phyloP scores from a whole-genome alignment of 2,797 vertebrate species.

The Peromyscus nudipes region DNA sequence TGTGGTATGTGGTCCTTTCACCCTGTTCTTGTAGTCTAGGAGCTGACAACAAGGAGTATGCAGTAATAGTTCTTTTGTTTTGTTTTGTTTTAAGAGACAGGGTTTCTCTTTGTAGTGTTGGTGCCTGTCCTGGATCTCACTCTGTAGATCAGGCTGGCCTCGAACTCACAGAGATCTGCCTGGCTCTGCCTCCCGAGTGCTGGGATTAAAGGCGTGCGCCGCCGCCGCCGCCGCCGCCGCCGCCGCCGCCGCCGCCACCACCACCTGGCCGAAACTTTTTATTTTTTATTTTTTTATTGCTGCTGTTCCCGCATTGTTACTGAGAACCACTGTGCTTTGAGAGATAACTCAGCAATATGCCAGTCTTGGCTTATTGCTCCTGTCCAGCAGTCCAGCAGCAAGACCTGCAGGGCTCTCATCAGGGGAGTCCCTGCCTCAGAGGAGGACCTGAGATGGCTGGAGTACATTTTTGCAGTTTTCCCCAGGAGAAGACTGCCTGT shows the following conservation, averaged over 20 bases:
- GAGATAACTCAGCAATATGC: constrained; percentile 14
- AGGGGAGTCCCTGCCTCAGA: neutral
- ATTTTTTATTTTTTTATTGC: neutral
- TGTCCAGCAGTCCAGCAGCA: neutral
- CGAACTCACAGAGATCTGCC: too few species aligned
- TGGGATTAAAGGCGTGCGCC: too few species aligned
- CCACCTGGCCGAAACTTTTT: too few species aligned
- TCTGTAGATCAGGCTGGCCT: too few species aligned
- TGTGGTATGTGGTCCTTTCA: neutral
- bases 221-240: too few species aligned
- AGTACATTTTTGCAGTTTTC: neutral
- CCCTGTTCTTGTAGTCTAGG: neutral
- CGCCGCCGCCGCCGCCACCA: too few species aligned
- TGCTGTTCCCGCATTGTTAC: neutral
- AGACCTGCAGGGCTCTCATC: neutral
- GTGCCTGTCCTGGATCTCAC: too few species aligned
- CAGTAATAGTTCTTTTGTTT: neutral
- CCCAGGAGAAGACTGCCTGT: neutral
- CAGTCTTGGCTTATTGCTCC: neutral
- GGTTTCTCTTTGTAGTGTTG: too few species aligned
- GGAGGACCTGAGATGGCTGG: neutral
- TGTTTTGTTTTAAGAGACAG: too few species aligned
- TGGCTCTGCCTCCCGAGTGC: too few species aligned
- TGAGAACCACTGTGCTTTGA: constrained; percentile 37
- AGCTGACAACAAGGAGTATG: neutral